These are phyloP conservation scores for Chelonia mydas DNA, from an alignment of 2,797 vertebrate species.

Conservation along the genomic window DNA sequence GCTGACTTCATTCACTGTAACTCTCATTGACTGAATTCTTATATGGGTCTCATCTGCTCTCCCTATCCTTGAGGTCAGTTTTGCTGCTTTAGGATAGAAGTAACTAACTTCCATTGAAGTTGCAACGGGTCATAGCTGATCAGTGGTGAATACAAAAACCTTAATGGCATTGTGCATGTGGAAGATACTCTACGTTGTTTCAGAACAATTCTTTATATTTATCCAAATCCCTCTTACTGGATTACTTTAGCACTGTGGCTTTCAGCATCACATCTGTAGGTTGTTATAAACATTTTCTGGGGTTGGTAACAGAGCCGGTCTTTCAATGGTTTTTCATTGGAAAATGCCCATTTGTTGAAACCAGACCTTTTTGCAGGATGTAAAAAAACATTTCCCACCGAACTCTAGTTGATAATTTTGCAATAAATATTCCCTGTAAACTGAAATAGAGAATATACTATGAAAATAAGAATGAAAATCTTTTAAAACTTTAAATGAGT, in stretches of 20 bases:
- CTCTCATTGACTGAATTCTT: not conserved
- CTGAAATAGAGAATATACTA: accelerated
- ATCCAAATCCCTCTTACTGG: not conserved
- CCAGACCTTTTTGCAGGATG: not conserved
- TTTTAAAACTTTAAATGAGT: not conserved
- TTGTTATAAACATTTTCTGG: not conserved
- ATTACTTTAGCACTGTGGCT: not conserved
- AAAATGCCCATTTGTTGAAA: not conserved
- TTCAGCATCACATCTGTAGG: not conserved
- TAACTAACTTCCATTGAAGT: not conserved
- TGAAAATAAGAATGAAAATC: accelerated
- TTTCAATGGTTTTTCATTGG: not conserved
- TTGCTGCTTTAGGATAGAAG: not conserved
- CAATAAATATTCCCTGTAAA: not conserved
- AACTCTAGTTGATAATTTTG: accelerated
- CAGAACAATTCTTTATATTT: not conserved
- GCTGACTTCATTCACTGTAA: not conserved
- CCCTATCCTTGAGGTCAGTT: not conserved
- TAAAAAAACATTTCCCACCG: not conserved
- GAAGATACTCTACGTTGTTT: not conserved
- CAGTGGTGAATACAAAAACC: not conserved
- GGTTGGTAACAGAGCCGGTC: not conserved
- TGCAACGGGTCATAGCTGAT: not conserved
- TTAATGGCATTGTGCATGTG: accelerated
- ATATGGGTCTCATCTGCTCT: not conserved